Base-by-base conservation (phyloP, 2,113 vertebrate genomes). In the Marcusenius ussheri region DNA sequence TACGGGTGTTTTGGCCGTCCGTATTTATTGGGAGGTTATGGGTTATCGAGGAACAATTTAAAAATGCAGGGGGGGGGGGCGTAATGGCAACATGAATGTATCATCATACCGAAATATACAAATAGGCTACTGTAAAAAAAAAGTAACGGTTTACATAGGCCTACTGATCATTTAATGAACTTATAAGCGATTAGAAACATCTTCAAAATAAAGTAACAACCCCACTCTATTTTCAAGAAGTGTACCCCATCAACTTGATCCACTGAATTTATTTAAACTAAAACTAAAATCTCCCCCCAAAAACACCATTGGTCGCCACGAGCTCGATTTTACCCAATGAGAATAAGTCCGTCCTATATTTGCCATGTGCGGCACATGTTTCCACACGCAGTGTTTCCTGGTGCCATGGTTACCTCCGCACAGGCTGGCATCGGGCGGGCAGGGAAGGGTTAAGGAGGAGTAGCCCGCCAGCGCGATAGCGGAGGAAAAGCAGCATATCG, bases 351-450 rank as follows among this genome's bases (percentile, higher is more conserved):
- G 83, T 51, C 88, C 87, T n/a, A 53, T 77, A 58, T 88, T 90
- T 47, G 24, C 74, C 90, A 88, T 84, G 21, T 83, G 35, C 46
- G 35, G 92, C 95, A 95, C 95, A 93, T 96, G 94, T 95, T 90
- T 66, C 53, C 21, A n/a, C 95, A 94, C 94, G 93, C 93, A 93
- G 92, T 90, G 70, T 90, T 83, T 84, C 27, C 27, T 90, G 93
- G 90, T 94, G 94, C 94, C 94, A 95, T 95, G 94, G 95, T 94
- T 93, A 95, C 95, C 89, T 93, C 89, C 91, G 94, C 93, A 91
- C 93, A 91, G 47, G 45, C 83, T 88, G 91, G 77, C 87, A 88
- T 62, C 35, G 5, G 8, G 35, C 35, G 47, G 83, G 4, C 15
- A 62, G 83, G 50, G 58, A 88, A 62, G 83, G 91, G 77, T 58